Evolutionary conservation across 2,888 invertebrate species (phyloP), one percentile per base, ranked within the genome.

Genomic region (Sisyra nigra): DNA sequence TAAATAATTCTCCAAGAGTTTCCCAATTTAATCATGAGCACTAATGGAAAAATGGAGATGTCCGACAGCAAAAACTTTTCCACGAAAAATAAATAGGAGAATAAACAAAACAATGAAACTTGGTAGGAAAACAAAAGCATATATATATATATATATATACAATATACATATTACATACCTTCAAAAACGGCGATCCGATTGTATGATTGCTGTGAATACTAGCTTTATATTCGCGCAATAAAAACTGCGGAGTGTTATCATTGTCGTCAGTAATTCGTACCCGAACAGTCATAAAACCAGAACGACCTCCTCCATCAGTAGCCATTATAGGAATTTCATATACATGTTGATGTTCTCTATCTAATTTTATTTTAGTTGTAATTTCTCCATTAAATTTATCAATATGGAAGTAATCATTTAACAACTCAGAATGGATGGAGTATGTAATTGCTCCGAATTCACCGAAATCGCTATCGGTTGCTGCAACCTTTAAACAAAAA

Each of bases 251-350:
- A 41, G 77, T 66, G 61, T 87, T 81, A 59, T 92, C 91, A 63
- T 91, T 89, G 48, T 76, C 72, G 63, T 93, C 92, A 15, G 69
- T 67, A 39, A 94, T 80, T 58, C 77, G 76, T 33, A 94, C 82
- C 59, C 83, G 71, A 48, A 89, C 74, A 29, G 72, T 69, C 35
- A 85, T 70, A 60, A 83, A 81, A 14, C 80, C 80, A 47, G 80
- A 71, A 57, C 78, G 71, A 49, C 88, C 79, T 48, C 87, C 88
- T 33, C 76, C 78, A 64, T 94, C 93, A 29, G 74, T 74, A 8
- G 88, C 93, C 62, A 77, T 72, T 18, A 94, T 71, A 1, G 81
- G 80, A 50, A 93, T 72, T 58, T 81, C 82, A 53, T 80, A 82
- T 13, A 72, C 56, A 41, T 72, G 73, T 50, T 74, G 72, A 31